These are phyloP conservation scores for Chymomyza caudatula DNA, from an alignment of 2,888 invertebrate species.

Conservation along the genomic window DNA sequence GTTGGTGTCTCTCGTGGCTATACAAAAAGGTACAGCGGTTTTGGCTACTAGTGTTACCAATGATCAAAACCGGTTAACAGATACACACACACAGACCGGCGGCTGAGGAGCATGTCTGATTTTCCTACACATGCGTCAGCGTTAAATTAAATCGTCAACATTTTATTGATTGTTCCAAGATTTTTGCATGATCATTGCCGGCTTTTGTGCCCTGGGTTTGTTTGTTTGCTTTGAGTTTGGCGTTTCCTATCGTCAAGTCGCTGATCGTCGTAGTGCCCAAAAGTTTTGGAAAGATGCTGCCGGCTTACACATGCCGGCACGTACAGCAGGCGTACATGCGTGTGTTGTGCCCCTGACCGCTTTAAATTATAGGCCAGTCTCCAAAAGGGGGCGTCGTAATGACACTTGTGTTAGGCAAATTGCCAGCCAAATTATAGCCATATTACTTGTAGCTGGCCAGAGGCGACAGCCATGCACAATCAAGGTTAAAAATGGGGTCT, in stretches of 20 bases:
- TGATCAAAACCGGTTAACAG: conserved; percentile 33
- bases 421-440: conserved; percentile 62
- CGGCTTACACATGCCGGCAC: conserved; percentile 52
- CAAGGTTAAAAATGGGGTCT: background rate
- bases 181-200: conserved; percentile 69
- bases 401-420: conserved; percentile 62
- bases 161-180: conserved; percentile 63
- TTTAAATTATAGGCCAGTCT: conserved; percentile 39
- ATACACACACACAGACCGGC: background rate
- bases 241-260: conserved; percentile 58
- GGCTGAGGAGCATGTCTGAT: conserved; percentile 4
- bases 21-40: background rate
- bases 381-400: conserved; percentile 47
- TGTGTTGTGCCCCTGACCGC: conserved; percentile 8
- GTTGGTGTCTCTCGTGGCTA: conserved; percentile 7
- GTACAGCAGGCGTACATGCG: conserved; percentile 34
- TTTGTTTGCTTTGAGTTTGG: conserved; percentile 10
- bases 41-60: conserved; percentile 64
- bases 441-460: conserved; percentile 10
- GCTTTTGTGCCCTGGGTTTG: conserved; percentile 50
- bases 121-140: conserved; percentile 59
- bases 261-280: background rate
- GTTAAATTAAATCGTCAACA: conserved; percentile 68
- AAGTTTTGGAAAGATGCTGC: background rate
- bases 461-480: background rate